Base-by-base conservation (phyloP, 1,140 invertebrate species). In the Neodiprion virginianus region DNA sequence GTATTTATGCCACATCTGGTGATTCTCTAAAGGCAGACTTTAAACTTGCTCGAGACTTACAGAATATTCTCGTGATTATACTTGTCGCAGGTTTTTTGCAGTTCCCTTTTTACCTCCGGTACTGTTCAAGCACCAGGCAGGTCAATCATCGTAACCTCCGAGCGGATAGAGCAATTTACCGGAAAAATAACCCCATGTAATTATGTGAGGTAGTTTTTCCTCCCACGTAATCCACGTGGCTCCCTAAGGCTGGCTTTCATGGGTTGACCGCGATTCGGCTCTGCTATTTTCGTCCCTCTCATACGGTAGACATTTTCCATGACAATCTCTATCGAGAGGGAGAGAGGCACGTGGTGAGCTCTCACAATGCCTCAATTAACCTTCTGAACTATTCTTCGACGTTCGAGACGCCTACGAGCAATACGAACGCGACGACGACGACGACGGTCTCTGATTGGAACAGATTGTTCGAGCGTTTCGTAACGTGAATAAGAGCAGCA, bases 281-380 rank as follows among this genome's bases (percentile, higher is more conserved):
- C 4, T 12, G 53, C 53, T 61, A 61, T 61, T 61, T 61, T 61
- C 53, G 53, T 61, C 11, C n/a, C 53, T 61, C 53, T 14, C 8
- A 17, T 61, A 61, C n/a, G 53, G 53, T 61, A 61, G 11, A 61
- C n/a, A 61, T 61, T 61, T 61, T 61, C 53, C 11, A 14, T 12
- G 53, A 61, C 53, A 61, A 61, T 61, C n/a, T 61, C 53, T 61
- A 61, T 17, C 11, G n/a, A 40, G 28, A 40, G 28, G 28, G 28
- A 40, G 28, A 40, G 11, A 17, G 53, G 53, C 53, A 61, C 53
- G 53, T 61, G 53, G 53, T 61, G 53, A 40, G 11, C 53, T 17
- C 53, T 12, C 53, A 61, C 53, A 61, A 61, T 61, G 53, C 53
- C 53, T 61, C 53, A 61, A 61, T 61, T 61, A 61, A 61, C 53